phyloP scores from a whole-genome alignment of 1,140 invertebrate species.

The Tetragonula clypearis region DNA sequence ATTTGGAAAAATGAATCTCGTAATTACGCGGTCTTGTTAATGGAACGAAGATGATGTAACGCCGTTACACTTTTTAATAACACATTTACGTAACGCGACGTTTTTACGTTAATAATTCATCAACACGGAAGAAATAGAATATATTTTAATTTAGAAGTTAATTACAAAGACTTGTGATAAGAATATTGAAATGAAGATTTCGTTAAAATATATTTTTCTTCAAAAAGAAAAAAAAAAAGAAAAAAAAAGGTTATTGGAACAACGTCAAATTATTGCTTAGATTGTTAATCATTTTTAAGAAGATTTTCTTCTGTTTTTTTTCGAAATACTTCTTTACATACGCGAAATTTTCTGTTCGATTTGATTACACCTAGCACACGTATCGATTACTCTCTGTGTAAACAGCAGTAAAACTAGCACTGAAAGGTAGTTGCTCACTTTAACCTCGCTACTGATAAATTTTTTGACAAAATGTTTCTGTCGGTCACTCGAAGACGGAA shows the following conservation, averaged over 20 bases:
- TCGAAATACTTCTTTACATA: background rate
- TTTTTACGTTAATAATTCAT: background rate
- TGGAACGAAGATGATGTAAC: background rate
- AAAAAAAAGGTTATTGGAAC: too few relatives aligned
- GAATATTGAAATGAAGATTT: too few relatives aligned
- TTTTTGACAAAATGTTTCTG: background rate
- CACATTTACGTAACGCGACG: background rate
- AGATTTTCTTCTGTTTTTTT: too few relatives aligned
- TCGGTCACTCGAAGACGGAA: background rate
- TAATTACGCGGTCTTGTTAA: background rate
- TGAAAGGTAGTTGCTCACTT: too few relatives aligned
- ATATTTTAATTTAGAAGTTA: background rate
- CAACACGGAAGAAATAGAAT: background rate
- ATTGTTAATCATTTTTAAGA: too few relatives aligned
- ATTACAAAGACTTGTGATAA: background rate
- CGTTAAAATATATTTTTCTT: too few relatives aligned
- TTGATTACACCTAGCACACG: background rate
- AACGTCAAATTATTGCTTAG: too few relatives aligned
- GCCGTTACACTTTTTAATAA: background rate
- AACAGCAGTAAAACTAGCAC: background rate
- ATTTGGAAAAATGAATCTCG: constrained; percentile 2
- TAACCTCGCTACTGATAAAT: background rate
- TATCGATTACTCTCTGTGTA: background rate
- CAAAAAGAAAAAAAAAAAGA: too few relatives aligned
- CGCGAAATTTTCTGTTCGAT: background rate